Evolutionary conservation across 2,797 vertebrate genomes (phyloP), one percentile per base, ranked within the genome.

Genomic region (Antrozous pallidus): DNA sequence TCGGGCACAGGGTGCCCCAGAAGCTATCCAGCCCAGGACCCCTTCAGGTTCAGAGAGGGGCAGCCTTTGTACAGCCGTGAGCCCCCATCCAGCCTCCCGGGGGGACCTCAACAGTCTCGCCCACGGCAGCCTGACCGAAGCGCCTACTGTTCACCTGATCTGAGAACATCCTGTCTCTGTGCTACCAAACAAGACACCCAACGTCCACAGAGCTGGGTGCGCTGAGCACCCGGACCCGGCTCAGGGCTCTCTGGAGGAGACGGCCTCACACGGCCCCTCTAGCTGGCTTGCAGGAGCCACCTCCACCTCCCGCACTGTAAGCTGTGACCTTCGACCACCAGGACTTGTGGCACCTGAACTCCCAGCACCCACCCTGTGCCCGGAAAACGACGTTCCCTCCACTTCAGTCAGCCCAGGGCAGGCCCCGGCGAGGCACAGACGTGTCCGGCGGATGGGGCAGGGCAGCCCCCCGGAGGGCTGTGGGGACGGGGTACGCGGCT

Each of bases 141-240:
- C 10, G 8, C 26, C 13, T 49, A 75, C n/a, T 31, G 31, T 51
- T 36, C 3, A 8, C 49, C 63, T 36, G 1, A 28, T 75, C 58
- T 61, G 40, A 63, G 45, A 47, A 63, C 0, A 4, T 24, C 36
- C 26, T 8, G 0, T 24, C 31, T 49, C 78, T 6, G 79, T 16
- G 31, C 26, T 14, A 8, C 33, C 38, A n/a, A 49, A 73, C 18
- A n/a, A 45, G 20, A 2, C 18, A 9, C 1, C 12, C 10, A 20
- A 14, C 0, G 8, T 18, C 31, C 54, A 63, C 0, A 1, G 26
- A 45, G 33, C 28, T 1, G 0, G 26, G 10, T 63, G 54, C 58
- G 71, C 65, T 38, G 63, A 54, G 28, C 16, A 78, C 3, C 42
- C 74, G 11, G 24, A 14, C 26, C 26, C 14, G 11, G 28, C 79